Percentiles rank a stretch among this genome's conserved stretches.
Conservation (phyloP, 35 echinoderm and acorn worm species). For the Antedon bifida region DNA sequence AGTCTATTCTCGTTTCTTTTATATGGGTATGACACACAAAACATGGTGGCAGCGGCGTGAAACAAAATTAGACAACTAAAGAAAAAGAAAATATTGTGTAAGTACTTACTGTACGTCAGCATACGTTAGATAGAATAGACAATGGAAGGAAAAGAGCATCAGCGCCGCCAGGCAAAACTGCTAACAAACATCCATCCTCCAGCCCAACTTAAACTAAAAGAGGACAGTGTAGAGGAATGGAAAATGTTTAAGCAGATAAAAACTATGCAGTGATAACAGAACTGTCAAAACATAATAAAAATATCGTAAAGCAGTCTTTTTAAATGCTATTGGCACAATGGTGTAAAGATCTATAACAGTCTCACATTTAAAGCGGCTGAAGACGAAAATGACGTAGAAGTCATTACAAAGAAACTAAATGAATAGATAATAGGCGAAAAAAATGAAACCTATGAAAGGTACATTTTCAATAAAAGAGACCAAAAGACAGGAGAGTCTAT, state of each 20-base stretch:
- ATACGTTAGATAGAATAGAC: too few species aligned
- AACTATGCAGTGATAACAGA: slow-evolving; percentile 19
- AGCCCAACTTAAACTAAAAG: slow-evolving; percentile 12
- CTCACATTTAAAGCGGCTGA: slow-evolving; percentile 18
- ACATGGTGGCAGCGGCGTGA: too few species aligned
- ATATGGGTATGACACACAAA: too few species aligned
- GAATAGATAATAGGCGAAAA: slow-evolving; percentile 24
- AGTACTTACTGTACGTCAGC: too few species aligned
- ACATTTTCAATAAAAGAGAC: slow-evolving; percentile 23
- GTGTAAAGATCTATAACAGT: slow-evolving; percentile 11
- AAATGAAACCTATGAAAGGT: slow-evolving; percentile 19
- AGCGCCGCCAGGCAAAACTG: neutral
- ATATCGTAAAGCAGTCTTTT: neutral
- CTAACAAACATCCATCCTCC: slow-evolving; percentile 13
- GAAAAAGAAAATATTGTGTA: too few species aligned
- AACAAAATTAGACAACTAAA: too few species aligned
- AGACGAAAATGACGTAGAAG: slow-evolving; percentile 6
- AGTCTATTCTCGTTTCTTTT: too few species aligned
- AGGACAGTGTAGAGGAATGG: slow-evolving; percentile 3
- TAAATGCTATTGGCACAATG: slow-evolving; percentile 20
- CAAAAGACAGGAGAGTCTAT: slow-evolving; percentile 14
- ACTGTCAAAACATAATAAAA: slow-evolving; percentile 11
- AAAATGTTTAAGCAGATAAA: slow-evolving; percentile 11
- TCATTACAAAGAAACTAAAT: slow-evolving; percentile 1
- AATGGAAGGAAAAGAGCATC: too few species aligned